These are phyloP conservation scores for Subacronicta megacephala DNA, from an alignment of 2,888 invertebrate genomes.

Conservation along the genomic window DNA sequence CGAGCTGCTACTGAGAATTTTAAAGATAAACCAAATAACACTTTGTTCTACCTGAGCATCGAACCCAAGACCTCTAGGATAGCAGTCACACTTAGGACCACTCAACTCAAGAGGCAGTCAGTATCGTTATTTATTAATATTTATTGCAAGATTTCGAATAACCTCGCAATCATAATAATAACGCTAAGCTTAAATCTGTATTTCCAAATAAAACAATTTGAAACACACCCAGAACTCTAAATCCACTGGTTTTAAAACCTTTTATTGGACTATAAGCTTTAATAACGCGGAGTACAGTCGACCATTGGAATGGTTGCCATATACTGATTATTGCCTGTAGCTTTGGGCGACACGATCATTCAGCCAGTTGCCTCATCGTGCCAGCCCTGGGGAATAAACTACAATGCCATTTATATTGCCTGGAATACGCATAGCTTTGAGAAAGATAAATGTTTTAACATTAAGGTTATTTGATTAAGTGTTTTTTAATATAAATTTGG, in stretches of 20 bases:
- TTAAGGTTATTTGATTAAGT: neutral
- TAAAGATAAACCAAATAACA: too few species aligned
- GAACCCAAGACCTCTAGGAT: too few species aligned
- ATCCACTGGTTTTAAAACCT: conserved; percentile 30
- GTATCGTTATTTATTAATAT: too few species aligned
- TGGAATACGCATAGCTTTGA: conserved; percentile 10
- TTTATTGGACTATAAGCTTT: conserved; percentile 47
- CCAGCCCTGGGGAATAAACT: conserved; percentile 24
- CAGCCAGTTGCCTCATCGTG: conserved; percentile 27
- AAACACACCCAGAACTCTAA: conserved; percentile 21
- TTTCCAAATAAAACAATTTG: conserved; percentile 17
- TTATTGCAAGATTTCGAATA: too few species aligned
- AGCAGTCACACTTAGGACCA: too few species aligned
- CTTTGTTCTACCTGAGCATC: too few species aligned
- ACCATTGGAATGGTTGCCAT: conserved; percentile 41
- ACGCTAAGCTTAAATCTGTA: neutral
- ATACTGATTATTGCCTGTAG: conserved; percentile 54
- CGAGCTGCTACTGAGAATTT: too few species aligned
- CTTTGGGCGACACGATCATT: conserved; percentile 31
- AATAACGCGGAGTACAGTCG: conserved; percentile 45
- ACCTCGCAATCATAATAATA: neutral
- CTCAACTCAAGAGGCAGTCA: too few species aligned
- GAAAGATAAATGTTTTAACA: conserved; percentile 4
- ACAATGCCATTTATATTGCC: conserved; percentile 34
- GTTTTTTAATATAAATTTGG: neutral